Evolutionary conservation across 2,888 invertebrate species (phyloP), one percentile per base, ranked within the genome.

Genomic region (Euzophera pinguis): DNA sequence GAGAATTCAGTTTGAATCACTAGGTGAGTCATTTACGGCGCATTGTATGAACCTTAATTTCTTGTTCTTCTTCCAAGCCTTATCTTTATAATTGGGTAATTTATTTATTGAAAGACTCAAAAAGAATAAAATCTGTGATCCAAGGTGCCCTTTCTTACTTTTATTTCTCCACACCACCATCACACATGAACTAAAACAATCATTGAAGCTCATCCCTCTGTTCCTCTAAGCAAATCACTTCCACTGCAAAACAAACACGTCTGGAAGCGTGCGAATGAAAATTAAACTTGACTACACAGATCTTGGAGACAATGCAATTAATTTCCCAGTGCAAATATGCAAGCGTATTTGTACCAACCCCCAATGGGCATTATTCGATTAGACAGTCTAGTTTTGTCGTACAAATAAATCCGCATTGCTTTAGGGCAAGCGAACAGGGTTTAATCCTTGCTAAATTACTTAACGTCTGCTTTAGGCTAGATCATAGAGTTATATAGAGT

Each of bases 381-480:
- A 68, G 61, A 61, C 57, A 47, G 64, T 63, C 62, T 60, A 65
- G 68, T 65, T 71, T 64, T 54, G 52, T 61, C 60, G 61, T 62
- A 64, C 63, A 67, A 69, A 69, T 67, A 71, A 70, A 70, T 60
- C 64, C 60, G 68, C 61, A 69, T 69, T 67, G 69, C 67, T 66
- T 65, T 62, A 54, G 63, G 64, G 59, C 32, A 48, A 45, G 49
- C 29, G 47, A 42, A 43, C 17, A 6, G 54, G 63, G 58, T 60
- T 63, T 66, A 67, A 66, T 66, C 66, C 63, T 13, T 60, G 60
- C 61, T 68, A 69, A 71, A 70, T 71, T 70, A 65, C 66, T 68
- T 64, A 65, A 63, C 65, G 67, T 63, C 66, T 69, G 68, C 64
- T 63, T 62, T 58, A 59, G 54, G 58, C 61, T 62, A 63, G 52